These are phyloP conservation scores for Paraplagusia blochii DNA, from an alignment of 2,113 vertebrate species.

Conservation along the genomic window DNA sequence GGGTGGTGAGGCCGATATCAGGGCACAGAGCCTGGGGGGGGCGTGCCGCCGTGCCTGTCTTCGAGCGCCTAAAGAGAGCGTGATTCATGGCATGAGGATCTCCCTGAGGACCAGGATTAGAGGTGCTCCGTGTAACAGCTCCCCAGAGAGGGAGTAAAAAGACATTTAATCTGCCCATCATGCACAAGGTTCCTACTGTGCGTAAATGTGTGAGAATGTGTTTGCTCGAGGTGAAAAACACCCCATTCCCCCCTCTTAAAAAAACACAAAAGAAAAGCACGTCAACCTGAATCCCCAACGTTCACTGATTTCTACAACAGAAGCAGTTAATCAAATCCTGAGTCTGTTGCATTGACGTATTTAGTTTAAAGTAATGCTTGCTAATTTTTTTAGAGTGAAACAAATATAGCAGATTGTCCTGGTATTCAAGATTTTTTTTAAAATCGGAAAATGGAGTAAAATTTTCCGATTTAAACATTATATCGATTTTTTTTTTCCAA, in stretches of 20 bases:
- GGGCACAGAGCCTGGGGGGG: constrained; percentile 75
- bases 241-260: background rate
- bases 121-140: constrained; percentile 73
- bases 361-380: too few relatives aligned
- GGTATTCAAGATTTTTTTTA: too few relatives aligned
- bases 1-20: constrained; percentile 68
- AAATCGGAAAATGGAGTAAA: too few relatives aligned
- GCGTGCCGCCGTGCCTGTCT: constrained; percentile 75
- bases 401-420: too few relatives aligned
- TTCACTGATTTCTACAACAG: too few relatives aligned
- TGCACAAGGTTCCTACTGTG: constrained; percentile 36
- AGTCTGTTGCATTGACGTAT: too few relatives aligned
- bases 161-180: constrained; percentile 69
- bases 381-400: too few relatives aligned
- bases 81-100: constrained; percentile 71
- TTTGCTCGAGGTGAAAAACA: constrained; percentile 11
- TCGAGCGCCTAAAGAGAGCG: constrained; percentile 66
- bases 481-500: too few relatives aligned
- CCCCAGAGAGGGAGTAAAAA: constrained; percentile 67
- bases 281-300: too few relatives aligned
- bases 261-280: constrained; percentile 15
- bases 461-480: too few relatives aligned
- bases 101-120: constrained; percentile 77
- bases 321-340: too few relatives aligned
- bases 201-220: constrained; percentile 36